Evolutionary conservation across 2,797 vertebrate genomes (phyloP).

Genomic region (Tapirus indicus): DNA sequence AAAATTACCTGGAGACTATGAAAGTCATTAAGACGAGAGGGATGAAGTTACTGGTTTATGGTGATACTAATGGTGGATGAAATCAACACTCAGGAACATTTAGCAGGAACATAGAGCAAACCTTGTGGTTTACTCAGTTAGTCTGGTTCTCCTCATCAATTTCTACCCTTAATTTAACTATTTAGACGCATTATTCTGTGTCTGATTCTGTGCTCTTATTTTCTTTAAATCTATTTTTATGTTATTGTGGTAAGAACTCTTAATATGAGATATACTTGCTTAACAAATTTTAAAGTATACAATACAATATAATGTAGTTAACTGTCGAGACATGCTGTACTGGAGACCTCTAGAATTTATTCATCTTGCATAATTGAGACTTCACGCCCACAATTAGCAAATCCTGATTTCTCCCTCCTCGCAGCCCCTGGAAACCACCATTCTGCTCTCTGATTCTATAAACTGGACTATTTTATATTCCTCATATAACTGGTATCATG

Average conservation of each 20-base stretch:
- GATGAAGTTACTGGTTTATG: not conserved
- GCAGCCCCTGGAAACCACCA: too few relatives aligned
- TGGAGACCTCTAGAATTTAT: too few relatives aligned
- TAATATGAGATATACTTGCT: not conserved
- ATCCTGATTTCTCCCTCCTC: too few relatives aligned
- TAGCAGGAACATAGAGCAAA: not conserved
- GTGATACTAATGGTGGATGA: not conserved
- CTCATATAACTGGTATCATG: too few relatives aligned
- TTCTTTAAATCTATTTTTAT: not conserved
- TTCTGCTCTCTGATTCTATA: too few relatives aligned
- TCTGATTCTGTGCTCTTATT: not conserved
- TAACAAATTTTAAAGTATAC: too few relatives aligned
- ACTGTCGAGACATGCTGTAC: too few relatives aligned
- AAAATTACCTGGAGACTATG: not conserved
- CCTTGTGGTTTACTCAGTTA: not conserved
- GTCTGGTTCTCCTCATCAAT: not conserved
- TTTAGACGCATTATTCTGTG: not conserved
- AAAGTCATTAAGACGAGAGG: not conserved
- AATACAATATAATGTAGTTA: too few relatives aligned
- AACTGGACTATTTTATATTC: too few relatives aligned
- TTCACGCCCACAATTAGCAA: too few relatives aligned
- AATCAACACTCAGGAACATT: not conserved
- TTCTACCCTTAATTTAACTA: not conserved
- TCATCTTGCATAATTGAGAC: too few relatives aligned
- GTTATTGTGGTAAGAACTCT: not conserved